These are phyloP conservation scores for Drosophila sp. DNA, from an alignment of 1,140 invertebrate genomes.

Conservation along the genomic window DNA sequence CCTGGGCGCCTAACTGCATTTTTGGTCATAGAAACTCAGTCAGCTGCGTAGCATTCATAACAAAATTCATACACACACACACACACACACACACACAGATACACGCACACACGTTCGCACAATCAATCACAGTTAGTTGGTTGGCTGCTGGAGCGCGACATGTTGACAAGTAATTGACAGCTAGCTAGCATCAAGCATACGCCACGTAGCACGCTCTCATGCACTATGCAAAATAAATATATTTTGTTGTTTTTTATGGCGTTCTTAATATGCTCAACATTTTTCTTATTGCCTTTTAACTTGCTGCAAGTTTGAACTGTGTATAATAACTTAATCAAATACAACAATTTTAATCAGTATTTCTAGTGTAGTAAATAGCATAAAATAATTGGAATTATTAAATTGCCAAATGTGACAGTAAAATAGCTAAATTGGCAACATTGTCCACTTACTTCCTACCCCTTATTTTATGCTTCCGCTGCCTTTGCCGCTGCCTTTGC, in stretches of 20 bases:
- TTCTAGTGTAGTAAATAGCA: no score
- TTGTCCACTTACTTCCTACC: conserved; percentile 6
- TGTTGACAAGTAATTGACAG: conserved; percentile 61
- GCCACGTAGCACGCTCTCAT: conserved; percentile 46
- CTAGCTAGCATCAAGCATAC: conserved; percentile 33
- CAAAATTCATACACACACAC: conserved; percentile 1
- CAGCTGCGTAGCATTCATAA: conserved; percentile 17
- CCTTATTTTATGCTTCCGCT: not conserved
- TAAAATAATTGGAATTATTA: not conserved
- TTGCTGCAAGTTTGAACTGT: not conserved
- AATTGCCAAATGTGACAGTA: no score
- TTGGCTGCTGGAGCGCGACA: conserved; percentile 50
- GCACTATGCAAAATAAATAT: conserved; percentile 71
- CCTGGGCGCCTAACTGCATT: conserved; percentile 20
- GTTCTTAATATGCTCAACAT: no score
- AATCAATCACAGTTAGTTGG: conserved; percentile 68
- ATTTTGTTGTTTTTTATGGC: no score
- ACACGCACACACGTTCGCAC: conserved; percentile 28
- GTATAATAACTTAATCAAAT: no score
- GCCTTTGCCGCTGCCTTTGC: not conserved
- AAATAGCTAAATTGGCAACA: no score
- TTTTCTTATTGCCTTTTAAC: no score
- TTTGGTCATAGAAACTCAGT: conserved; percentile 14
- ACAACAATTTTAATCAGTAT: no score
- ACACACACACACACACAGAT: not conserved